phyloP scores from a whole-genome alignment of 2,797 vertebrate species.

The Poecilia wingei region DNA sequence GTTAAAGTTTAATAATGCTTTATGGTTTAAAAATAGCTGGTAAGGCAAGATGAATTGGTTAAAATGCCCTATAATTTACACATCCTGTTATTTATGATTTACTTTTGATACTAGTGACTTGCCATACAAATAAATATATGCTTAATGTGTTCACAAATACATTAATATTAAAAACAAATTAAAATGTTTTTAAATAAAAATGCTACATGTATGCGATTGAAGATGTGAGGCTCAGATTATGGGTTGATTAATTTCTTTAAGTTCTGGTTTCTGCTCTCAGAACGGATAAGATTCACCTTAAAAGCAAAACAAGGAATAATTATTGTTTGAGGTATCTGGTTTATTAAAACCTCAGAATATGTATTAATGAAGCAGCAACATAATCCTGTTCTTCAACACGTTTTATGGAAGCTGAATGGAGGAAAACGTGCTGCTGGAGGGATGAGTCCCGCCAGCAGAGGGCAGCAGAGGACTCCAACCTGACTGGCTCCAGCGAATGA shows the following conservation, averaged over 20 bases:
- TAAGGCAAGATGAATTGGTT: background rate
- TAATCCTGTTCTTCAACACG: background rate
- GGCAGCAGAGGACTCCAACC: constrained; percentile 4
- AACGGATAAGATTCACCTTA: background rate
- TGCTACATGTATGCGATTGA: background rate
- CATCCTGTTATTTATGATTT: background rate
- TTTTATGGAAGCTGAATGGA: background rate
- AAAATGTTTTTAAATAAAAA: background rate
- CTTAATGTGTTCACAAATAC: background rate
- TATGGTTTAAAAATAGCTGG: background rate
- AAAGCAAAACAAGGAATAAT: background rate
- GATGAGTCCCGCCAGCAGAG: background rate
- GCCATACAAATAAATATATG: background rate
- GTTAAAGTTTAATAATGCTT: background rate
- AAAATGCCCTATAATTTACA: background rate
- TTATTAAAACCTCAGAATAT: background rate
- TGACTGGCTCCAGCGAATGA: background rate
- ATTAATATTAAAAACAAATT: background rate
- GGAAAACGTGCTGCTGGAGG: background rate
- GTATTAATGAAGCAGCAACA: background rate
- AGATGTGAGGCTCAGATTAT: background rate
- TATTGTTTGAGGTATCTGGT: background rate
- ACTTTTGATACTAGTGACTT: background rate
- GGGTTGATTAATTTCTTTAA: background rate
- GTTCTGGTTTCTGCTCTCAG: background rate